Evolutionary conservation across 2,888 invertebrate species (phyloP).

Genomic region (Drosophila pseudotalamancana): DNA sequence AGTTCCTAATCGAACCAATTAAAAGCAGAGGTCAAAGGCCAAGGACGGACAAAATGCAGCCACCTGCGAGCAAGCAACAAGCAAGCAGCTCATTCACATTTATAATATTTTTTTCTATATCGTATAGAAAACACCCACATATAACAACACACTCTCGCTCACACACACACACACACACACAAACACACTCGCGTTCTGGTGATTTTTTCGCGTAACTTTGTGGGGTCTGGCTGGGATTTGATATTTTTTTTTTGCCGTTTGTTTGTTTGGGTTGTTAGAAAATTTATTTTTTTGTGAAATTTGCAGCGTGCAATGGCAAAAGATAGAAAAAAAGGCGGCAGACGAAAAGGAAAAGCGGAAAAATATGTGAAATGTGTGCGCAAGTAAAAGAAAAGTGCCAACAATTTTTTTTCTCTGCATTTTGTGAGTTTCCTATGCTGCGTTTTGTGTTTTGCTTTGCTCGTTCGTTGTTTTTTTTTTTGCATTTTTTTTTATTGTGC

Average conservation of each 20-base stretch:
- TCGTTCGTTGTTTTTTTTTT: slow-evolving; percentile 46
- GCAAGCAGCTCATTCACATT: slow-evolving; percentile 59
- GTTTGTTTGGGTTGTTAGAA: slow-evolving; percentile 80
- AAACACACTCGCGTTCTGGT: slow-evolving; percentile 33
- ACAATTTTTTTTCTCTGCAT: slow-evolving; percentile 49
- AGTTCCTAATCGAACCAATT: slow-evolving; percentile 59
- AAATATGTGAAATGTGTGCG: slow-evolving; percentile 70
- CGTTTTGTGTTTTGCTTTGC: slow-evolving; percentile 73
- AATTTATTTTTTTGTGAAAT: slow-evolving; percentile 77
- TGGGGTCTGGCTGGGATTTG: slow-evolving; percentile 65
- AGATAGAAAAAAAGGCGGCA: slow-evolving; percentile 25
- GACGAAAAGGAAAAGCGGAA: slow-evolving; percentile 58
- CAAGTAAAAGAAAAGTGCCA: slow-evolving; percentile 80
- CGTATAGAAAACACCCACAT: slow-evolving; percentile 45
- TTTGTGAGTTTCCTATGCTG: slow-evolving; percentile 53
- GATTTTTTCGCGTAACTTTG: slow-evolving; percentile 74
- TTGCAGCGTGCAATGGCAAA: slow-evolving; percentile 34
- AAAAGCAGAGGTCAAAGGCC: slow-evolving; percentile 35
- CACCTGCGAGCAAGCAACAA: slow-evolving; percentile 40
- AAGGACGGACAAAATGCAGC: slow-evolving; percentile 23
- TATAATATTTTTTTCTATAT: slow-evolving; percentile 61
- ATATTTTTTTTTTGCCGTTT: slow-evolving; percentile 66
- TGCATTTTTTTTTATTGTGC: slow-evolving; percentile 30
- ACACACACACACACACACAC: slow-evolving; percentile 6
- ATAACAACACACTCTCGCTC: slow-evolving; percentile 21